Conservation (phyloP, 2,113 vertebrate genomes). For the Laticauda colubrina region DNA sequence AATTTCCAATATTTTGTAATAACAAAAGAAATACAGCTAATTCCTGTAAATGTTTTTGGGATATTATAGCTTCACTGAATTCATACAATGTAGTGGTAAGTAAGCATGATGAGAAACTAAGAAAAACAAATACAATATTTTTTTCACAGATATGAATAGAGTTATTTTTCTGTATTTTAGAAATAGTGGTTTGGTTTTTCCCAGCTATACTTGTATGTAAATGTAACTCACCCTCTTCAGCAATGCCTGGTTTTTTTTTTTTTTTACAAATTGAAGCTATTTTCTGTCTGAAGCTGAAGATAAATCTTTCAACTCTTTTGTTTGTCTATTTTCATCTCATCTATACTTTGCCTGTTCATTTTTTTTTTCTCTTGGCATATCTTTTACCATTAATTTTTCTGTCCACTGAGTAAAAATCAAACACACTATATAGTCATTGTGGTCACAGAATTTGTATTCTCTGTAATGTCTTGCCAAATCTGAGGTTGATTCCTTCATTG, state of each 20-base stretch:
- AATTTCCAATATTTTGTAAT: neutral
- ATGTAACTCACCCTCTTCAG: neutral
- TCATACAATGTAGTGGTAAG: neutral
- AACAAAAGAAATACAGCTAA: neutral
- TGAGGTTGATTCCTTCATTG: neutral
- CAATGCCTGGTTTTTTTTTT: neutral
- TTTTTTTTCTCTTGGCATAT: neutral
- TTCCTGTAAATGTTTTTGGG: neutral
- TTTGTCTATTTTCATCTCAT: neutral
- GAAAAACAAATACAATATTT: neutral
- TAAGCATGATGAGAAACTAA: neutral
- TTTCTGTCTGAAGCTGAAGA: neutral
- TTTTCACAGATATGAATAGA: neutral
- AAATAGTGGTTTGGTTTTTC: neutral
- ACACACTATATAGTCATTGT: neutral
- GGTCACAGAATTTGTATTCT: neutral
- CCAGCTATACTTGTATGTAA: neutral
- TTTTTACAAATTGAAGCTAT: neutral
- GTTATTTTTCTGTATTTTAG: neutral
- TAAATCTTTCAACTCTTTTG: neutral
- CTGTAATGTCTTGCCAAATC: constrained; percentile 1
- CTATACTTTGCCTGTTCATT: neutral
- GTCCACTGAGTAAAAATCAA: neutral
- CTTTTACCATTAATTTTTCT: neutral
- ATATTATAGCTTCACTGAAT: neutral